phyloP scores from a whole-genome alignment of 1,140 invertebrate species.

The Choristoneura fumiferana region DNA sequence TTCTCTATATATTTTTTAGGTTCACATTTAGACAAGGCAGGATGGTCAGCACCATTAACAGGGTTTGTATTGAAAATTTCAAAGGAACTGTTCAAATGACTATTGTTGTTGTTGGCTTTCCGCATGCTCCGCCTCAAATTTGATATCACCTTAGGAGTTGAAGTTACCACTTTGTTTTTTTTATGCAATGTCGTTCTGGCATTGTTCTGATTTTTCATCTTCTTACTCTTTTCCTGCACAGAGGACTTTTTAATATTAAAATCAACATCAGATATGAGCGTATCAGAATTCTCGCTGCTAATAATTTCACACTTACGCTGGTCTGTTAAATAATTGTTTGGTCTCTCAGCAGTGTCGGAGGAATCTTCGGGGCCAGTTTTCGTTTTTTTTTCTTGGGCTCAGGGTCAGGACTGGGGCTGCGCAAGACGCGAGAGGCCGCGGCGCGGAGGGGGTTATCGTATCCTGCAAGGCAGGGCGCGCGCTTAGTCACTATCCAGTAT shows the following conservation, averaged over 20 bases:
- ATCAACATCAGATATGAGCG: slow-evolving; percentile 48
- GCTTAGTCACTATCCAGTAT: slow-evolving; percentile 64
- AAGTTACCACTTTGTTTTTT: slow-evolving; percentile 59
- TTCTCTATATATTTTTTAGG: slow-evolving; percentile 24
- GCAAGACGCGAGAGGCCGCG: slow-evolving; percentile 34
- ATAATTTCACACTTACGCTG: slow-evolving; percentile 34
- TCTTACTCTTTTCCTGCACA: slow-evolving; percentile 44
- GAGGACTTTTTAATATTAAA: slow-evolving; percentile 60
- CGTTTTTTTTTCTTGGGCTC: slow-evolving; percentile 49
- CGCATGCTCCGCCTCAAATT: slow-evolving; percentile 55
- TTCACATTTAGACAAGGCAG: slow-evolving; percentile 21
- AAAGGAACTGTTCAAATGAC: slow-evolving; percentile 50
- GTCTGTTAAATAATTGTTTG: slow-evolving; percentile 56
- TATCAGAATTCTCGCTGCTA: slow-evolving; percentile 43
- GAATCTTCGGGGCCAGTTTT: slow-evolving; percentile 56
- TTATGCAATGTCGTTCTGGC: slow-evolving; percentile 40
- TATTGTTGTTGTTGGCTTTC: slow-evolving; percentile 45
- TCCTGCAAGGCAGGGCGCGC: slow-evolving; percentile 63
- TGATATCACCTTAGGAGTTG: slow-evolving; percentile 52
- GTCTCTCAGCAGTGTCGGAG: slow-evolving; percentile 42
- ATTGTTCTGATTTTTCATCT: slow-evolving; percentile 43
- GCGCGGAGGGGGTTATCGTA: slow-evolving; percentile 57
- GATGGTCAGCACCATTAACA: slow-evolving; percentile 34
- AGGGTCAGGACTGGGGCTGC: neutral
- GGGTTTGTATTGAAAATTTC: slow-evolving; percentile 40